A percentile compares a stretch with the other conserved stretches of the same genome.
phyloP scores from a whole-genome alignment of 2,888 invertebrate species.

The Clivina fossor region DNA sequence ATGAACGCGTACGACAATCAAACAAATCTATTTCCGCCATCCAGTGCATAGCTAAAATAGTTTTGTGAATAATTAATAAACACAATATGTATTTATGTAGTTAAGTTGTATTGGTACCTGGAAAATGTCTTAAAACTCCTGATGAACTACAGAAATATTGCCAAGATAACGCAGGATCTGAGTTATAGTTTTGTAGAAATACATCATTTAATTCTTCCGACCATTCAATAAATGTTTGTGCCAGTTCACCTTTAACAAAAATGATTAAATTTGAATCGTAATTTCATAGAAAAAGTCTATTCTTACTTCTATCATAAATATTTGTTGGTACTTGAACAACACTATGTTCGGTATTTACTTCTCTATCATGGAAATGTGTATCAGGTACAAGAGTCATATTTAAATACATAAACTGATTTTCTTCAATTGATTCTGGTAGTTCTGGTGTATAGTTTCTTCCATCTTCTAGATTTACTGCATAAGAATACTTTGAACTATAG shows the following conservation, averaged over 20 bases:
- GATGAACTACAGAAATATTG: slow-evolving; percentile 96
- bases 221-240: slow-evolving; percentile 84
- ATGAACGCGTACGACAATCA: slow-evolving; percentile 89
- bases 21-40: slow-evolving; percentile 71
- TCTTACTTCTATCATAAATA: slow-evolving; percentile 79
- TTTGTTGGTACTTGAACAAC: slow-evolving; percentile 94
- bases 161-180: slow-evolving; percentile 91
- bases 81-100: background rate
- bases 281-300: background rate
- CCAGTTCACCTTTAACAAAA: slow-evolving; percentile 48
- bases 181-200: slow-evolving; percentile 81
- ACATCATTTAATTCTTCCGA: slow-evolving; percentile 81
- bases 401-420: slow-evolving; percentile 56
- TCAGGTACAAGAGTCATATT: slow-evolving; percentile 66
- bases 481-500: slow-evolving; percentile 81
- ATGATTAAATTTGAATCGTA: slow-evolving; percentile 6
- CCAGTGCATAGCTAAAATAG: slow-evolving; percentile 67
- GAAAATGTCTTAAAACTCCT: slow-evolving; percentile 91
- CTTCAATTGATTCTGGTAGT: slow-evolving; percentile 45
- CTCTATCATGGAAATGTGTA: slow-evolving; percentile 82
- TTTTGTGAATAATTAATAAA: slow-evolving; percentile 4
- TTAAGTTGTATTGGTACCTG: too few species aligned
- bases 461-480: slow-evolving; percentile 49
- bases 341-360: slow-evolving; percentile 76
- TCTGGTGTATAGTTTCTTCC: slow-evolving; percentile 41